Base-by-base conservation (phyloP, 1,140 invertebrate genomes). In the Hylaeus anthracinus region DNA sequence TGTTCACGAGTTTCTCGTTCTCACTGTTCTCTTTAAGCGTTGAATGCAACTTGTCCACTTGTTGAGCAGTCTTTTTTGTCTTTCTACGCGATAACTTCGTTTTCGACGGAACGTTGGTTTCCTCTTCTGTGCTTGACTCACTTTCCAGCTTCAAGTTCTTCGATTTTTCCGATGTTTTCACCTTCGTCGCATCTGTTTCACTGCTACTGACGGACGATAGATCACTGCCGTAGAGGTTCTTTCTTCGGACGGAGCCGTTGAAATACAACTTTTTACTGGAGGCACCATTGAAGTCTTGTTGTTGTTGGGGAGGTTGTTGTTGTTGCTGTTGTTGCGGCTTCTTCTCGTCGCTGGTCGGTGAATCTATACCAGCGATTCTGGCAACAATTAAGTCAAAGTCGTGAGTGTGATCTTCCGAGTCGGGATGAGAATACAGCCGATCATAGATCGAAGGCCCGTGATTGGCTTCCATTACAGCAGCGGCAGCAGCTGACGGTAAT, bases 371-470 rank as follows among this genome's bases (percentile, higher is more conserved):
- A 10, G 95, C 95, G 73, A 97, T 97, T 72, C 95, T 94, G 6
- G 95, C 94, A 8, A 97, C 91, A 41, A 97, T 93, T 37, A 94
- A 94, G 45, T 97, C 96, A 88, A 97, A 96, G 89, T 97, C 95
- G 80, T 94, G 94, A 60, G 95, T 95, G 82, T 96, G 94, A 87
- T 95, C 95, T 79, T 95, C 94, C 37, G 96, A 95, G 87, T 94
- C 94, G 14, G 95, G 89, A 92, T 97, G 96, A 2, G 96, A 97
- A 91, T 98, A 98, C 51, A 98, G 93, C 74, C 95, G 95, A 91
- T 98, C 98, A 89, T 98, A 98, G 64, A 98, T 96, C 41, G 97
- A 97, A 43, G 97, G 97, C 0, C 97, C 97, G 90, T 98, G 97
- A 92, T 98, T 98, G 1, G 97, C 97, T 88, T 97, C 96, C 69